Evolutionary conservation across 2,797 vertebrate genomes (phyloP), one percentile per base, ranked within the genome.

Genomic region (Spinus pinus): DNA sequence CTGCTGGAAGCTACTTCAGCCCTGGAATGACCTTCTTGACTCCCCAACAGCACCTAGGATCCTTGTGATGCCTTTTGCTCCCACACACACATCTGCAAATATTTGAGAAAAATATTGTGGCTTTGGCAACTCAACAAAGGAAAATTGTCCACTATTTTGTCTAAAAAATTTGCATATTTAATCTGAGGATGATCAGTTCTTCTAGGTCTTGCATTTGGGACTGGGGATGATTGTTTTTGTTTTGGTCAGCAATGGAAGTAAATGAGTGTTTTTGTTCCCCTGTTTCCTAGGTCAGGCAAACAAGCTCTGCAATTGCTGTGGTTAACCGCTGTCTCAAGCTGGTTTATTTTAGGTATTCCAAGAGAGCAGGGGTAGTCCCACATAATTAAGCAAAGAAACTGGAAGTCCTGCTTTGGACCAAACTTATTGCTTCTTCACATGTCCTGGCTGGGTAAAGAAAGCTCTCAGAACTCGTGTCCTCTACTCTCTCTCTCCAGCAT

Each of bases 71-170:
- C 2, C 42, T 53, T 80, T 81, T 44, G 37, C 41, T 51, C 16
- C 13, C 6, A 2, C 13, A 9, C 0, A 1, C 6, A 4, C 0
- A 0, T 41, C 39, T 60, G 31, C 19, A 72, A 53, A 44, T 37
- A 61, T 7, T 18, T 4, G 1, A 79, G 35, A 66, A 56, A 74
- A 56, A 16, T 39, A 30, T 1, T 49, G 5, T 5, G 25, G 12
- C 9, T 50, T 87, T 61, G 50, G 60, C 14, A 67, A 31, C 6
- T 28, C 12, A 18, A 22, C 51, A 61, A 14, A 50, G 57, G 28
- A 86, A 81, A 81, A 42, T 21, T 0, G 0, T n/a, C 14, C 9
- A 25, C 9, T 31, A 16, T 41, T 78, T 58, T 64, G 12, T 25
- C 60, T 35, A 25, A 60, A 84, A 4, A 22, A 23, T 30, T 17